A percentile compares a stretch with the other conserved stretches of the same genome.
Conservation (phyloP, 2,888 invertebrate species). For the Anaspis maculata region DNA sequence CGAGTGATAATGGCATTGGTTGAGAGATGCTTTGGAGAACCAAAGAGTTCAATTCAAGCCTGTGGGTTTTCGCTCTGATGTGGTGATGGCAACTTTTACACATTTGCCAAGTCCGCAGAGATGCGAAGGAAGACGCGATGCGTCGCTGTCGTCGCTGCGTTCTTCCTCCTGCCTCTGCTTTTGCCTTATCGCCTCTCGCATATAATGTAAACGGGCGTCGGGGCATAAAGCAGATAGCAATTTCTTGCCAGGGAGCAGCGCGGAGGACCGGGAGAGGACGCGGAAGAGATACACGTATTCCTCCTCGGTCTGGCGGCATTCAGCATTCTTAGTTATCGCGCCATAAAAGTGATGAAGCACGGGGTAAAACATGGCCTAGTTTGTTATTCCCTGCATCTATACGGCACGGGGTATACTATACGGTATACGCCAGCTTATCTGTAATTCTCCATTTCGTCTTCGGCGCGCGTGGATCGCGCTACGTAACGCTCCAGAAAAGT, state of each 20-base stretch:
- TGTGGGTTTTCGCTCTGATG: too few relatives aligned
- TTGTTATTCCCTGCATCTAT: conserved; percentile 29
- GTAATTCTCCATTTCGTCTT: conserved; percentile 38
- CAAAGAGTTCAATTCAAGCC: too few relatives aligned
- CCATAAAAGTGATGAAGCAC: conserved; percentile 41
- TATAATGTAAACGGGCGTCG: conserved; percentile 9
- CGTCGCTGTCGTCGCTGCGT: too few relatives aligned
- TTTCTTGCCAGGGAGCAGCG: too few relatives aligned
- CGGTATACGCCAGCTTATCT: conserved; percentile 37
- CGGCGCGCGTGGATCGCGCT: conserved; percentile 27
- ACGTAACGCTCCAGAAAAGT: conserved; percentile 42
- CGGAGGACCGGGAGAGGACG: too few relatives aligned
- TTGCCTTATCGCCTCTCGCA: too few relatives aligned
- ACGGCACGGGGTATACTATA: conserved; percentile 10
- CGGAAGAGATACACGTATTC: conserved; percentile 13
- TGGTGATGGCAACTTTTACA: too few relatives aligned
- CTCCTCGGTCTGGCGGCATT: conserved; percentile 10
- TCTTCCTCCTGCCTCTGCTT: too few relatives aligned
- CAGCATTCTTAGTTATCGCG: conserved; percentile 31
- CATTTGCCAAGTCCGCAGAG: too few relatives aligned
- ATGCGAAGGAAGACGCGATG: too few relatives aligned
- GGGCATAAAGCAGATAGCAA: conserved; percentile 13
- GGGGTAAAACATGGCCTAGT: conserved; percentile 38
- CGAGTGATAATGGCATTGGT: too few relatives aligned
- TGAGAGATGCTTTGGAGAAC: too few relatives aligned